Conservation (phyloP, 2,113 vertebrate species). For the Herpetotheres cachinnans region DNA sequence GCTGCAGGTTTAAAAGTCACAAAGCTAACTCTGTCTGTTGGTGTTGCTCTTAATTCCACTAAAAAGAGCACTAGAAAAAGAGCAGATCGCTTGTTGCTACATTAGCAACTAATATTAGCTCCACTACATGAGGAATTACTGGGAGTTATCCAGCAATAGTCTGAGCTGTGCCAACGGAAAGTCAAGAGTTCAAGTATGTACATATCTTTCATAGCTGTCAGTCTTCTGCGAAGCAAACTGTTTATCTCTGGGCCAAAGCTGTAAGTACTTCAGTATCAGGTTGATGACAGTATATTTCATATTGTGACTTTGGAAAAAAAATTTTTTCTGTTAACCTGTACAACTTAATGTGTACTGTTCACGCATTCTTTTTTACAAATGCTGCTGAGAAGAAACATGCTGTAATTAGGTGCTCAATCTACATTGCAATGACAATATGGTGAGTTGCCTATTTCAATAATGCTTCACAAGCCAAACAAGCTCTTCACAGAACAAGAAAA, state of each 20-base stretch:
- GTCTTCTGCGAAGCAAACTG: neutral
- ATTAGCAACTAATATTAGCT: conserved; percentile 6
- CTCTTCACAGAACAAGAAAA: neutral
- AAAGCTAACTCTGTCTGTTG: neutral
- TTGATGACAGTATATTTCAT: neutral
- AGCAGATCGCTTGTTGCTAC: neutral
- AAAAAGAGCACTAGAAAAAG: neutral
- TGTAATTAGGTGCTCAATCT: neutral
- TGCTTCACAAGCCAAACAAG: neutral
- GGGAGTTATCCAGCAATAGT: conserved; percentile 29
- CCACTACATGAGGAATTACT: conserved; percentile 11
- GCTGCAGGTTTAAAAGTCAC: neutral
- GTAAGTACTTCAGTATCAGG: neutral
- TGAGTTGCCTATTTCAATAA: neutral
- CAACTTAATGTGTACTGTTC: neutral
- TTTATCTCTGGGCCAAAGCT: neutral
- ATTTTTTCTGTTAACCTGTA: neutral
- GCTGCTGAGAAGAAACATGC: neutral
- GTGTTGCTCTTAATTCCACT: neutral
- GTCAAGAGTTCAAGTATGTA: conserved; percentile 47
- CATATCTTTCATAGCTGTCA: conserved; percentile 7
- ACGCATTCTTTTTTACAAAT: neutral
- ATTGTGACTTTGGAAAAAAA: neutral
- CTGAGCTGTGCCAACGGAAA: conserved; percentile 41
- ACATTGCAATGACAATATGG: neutral